Evolutionary conservation across 2,113 vertebrate species (phyloP), one percentile per base, ranked within the genome.

Genomic region (Nothoprocta perdicaria): DNA sequence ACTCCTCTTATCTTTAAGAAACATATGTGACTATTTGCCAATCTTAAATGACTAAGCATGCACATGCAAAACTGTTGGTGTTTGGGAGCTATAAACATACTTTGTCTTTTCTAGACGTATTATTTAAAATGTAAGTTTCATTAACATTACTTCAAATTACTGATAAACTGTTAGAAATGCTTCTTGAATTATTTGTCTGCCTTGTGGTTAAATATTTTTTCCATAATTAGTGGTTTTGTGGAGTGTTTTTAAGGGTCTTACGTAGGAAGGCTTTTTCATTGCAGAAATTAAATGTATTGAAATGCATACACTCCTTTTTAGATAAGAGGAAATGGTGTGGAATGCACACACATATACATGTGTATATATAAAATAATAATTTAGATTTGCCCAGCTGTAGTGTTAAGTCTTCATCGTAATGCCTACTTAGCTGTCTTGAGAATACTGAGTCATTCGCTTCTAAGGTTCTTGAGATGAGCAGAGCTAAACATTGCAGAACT

Each of bases 1-100:
- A 71, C 57, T 60, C 13, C 55, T 89, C 91, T 95, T 96, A 96
- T 96, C 93, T 96, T 21, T 61, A 46, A 83, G 63, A 88, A 92
- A 82, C 93, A 92, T 24, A 85, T 91, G 79, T 89, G 69, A 21
- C 4, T 57, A 14, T 85, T 88, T 61, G 68, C 66, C 87, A 73
- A 50, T 40, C 33, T 88, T 52, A 65, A 46, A 29, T 46, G 14
- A 6, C 21, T 62, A 75, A 72, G 40, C 41, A 31, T 92, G n/a
- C 1, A 2, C 35, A 40, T 46, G 22, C 41, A 40, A 82, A 88
- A 33, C 29, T 82, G 15, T 62, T 69, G 29, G 2, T 40, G 38
- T 57, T 71, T 92, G 13, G 82, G 41, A 90, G n/a, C 35, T 88
- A 18, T 13, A 73, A 86, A 71, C 31, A 18, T 63, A 21, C 33